phyloP scores from a whole-genome alignment of 2,113 vertebrate genomes.

The Empidonax alnorum region DNA sequence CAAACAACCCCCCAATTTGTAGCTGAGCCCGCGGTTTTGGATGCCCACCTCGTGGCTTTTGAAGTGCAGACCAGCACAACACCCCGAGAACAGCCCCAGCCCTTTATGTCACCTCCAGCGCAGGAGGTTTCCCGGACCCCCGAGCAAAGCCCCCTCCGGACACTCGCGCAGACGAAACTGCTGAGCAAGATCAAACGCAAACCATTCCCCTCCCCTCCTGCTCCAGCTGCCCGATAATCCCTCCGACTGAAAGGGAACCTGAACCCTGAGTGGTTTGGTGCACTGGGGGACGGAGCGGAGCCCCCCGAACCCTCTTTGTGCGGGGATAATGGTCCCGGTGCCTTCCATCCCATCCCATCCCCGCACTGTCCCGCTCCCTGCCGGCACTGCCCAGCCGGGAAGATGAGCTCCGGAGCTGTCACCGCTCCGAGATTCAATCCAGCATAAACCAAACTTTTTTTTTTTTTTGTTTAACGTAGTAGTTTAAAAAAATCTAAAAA shows the following conservation, averaged over 20 bases:
- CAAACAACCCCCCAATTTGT: not conserved
- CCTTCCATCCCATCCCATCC: not conserved
- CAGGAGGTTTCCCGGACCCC: not conserved
- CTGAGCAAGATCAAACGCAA: constrained; percentile 32
- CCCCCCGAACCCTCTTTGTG: not conserved
- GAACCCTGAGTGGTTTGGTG: not conserved
- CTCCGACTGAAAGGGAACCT: not conserved
- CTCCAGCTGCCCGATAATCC: constrained; percentile 43
- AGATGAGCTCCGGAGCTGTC: constrained; percentile 12
- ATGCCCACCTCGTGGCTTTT: not conserved
- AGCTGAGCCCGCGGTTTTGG: not conserved
- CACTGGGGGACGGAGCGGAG: not conserved
- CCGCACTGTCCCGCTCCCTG: not conserved
- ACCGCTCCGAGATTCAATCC: not conserved
- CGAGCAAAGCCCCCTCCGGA: not conserved
- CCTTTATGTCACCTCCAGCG: not conserved
- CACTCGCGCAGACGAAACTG: not conserved
- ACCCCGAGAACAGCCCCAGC: not conserved
- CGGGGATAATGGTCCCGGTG: not conserved
- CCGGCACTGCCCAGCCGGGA: not conserved
- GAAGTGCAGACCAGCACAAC: not conserved
- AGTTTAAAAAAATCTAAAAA: not conserved
- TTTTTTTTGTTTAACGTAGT: constrained; percentile 31
- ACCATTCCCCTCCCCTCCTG: not conserved
- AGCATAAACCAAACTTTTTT: not conserved